phyloP scores from a whole-genome alignment of 2,113 vertebrate species.

The Stigmatopora argus region DNA sequence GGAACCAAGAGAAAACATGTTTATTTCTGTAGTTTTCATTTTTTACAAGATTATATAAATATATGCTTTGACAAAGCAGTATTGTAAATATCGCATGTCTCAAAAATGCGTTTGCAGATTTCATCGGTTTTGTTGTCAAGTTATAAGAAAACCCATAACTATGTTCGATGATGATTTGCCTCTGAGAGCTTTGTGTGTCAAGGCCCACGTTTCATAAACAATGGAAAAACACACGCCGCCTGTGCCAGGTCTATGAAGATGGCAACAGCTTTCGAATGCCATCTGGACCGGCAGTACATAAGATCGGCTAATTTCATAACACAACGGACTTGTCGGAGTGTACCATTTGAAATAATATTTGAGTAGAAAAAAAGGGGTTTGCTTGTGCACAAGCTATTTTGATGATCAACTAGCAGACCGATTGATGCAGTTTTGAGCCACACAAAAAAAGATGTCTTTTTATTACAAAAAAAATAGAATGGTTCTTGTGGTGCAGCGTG shows the following conservation, averaged over 20 bases:
- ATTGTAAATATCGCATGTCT: constrained; percentile 7
- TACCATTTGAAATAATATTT: not conserved
- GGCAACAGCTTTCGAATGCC: constrained; percentile 14
- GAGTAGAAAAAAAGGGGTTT: too few relatives aligned
- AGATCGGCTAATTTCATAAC: not conserved
- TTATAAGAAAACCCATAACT: not conserved
- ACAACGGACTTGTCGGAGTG: not conserved
- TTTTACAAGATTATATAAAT: constrained; percentile 12
- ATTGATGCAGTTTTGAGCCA: too few relatives aligned
- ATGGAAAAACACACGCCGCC: constrained; percentile 18
- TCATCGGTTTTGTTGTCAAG: not conserved
- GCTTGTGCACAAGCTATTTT: too few relatives aligned
- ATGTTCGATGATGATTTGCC: constrained; percentile 8
- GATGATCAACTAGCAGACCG: too few relatives aligned
- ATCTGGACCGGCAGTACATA: constrained; percentile 28
- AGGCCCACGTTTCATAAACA: constrained; percentile 18
- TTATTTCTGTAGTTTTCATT: not conserved
- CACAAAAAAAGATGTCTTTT: too few relatives aligned
- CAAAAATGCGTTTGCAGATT: constrained; percentile 13
- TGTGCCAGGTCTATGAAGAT: constrained; percentile 26
- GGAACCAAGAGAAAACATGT: constrained; percentile 14
- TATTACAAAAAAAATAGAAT: too few relatives aligned
- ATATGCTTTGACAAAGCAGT: not conserved
- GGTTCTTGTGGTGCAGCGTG: too few relatives aligned
- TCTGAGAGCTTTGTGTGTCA: not conserved